phyloP scores from a whole-genome alignment of 1,140 invertebrate species.

The Dolichoris vasculosae region DNA sequence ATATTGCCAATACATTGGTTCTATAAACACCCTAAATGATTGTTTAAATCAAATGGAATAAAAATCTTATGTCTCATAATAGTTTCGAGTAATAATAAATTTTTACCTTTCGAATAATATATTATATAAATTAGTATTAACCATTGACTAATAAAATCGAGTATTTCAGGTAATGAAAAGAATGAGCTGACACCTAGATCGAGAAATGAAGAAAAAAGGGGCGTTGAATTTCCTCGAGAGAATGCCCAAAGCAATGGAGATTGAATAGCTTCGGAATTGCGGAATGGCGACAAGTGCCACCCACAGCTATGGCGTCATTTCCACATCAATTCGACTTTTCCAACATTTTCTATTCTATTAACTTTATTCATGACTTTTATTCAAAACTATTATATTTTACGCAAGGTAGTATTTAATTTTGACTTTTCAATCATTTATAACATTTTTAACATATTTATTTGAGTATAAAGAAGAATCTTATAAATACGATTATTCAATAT shows the following conservation, averaged over 20 bases:
- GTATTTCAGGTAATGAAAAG: neutral
- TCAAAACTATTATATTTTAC: neutral
- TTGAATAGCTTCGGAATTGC: conserved; percentile 27
- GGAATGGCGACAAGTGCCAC: conserved; percentile 52
- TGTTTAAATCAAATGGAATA: too few species aligned
- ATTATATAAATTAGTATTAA: too few species aligned
- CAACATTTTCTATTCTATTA: neutral
- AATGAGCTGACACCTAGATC: neutral
- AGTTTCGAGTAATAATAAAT: too few species aligned
- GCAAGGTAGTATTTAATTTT: too few species aligned
- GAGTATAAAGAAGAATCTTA: too few species aligned
- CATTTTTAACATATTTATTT: too few species aligned
- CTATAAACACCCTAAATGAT: too few species aligned
- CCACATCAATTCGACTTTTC: neutral
- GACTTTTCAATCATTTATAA: too few species aligned
- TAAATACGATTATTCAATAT: too few species aligned
- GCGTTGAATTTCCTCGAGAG: neutral
- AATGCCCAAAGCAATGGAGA: neutral
- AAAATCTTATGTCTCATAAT: too few species aligned
- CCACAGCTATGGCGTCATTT: conserved; percentile 11
- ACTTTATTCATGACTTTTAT: neutral
- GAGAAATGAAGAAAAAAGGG: conserved; percentile 23
- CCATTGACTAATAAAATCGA: neutral
- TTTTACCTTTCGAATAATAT: too few species aligned
- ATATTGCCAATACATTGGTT: too few species aligned